Evolutionary conservation across 30 jellyfish, hydroid and myxozoan genomes (phyloP), one percentile per base, ranked within the genome.

Genomic region (Hydra vulgaris): DNA sequence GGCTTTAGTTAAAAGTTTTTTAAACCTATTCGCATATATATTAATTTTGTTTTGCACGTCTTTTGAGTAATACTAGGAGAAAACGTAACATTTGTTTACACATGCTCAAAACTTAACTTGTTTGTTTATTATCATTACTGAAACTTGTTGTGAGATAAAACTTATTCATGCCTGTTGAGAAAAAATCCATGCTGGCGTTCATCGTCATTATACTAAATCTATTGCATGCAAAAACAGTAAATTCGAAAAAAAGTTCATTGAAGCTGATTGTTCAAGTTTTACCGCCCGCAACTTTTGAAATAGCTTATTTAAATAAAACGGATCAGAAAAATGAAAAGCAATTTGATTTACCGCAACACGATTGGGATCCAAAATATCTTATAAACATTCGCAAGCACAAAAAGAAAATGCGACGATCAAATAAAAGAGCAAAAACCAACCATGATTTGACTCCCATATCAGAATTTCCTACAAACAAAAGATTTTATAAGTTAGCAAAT

Each of bases 381-480:
- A 75, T 25, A 24, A 75, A 40, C 61, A 12, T 40, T 40, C 5
- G 21, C 17, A 75, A 54, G 26, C 76, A 40, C 61, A 40, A 40
- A 40, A 40, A 40, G 61, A 40, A 3, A 40, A 40, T 3, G 5
- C 76, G 76, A 69, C 40, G 79, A 25, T 68, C 53, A 20, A 78
- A 78, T 15, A 18, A 75, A 19, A 75, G 79, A 27, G 85, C 27
- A 17, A 78, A 23, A 23, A 61, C 54, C 21, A 78, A 78, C 1
- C 18, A 27, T 15, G 79, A 78, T 23, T 23, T 21, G 23, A 27
- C 79, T 40, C 54, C 26, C 17, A 54, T 78, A 18, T 53, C 77
- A 27, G 82, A 18, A 52, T 53, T 18, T 61, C 76, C 76, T 15
- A 78, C 85, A 23, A 78, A 78, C 53, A 24, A 61, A n/a, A 78